Evolutionary conservation across 2,797 vertebrate species (phyloP).

Genomic region (Gallinago solitaria): DNA sequence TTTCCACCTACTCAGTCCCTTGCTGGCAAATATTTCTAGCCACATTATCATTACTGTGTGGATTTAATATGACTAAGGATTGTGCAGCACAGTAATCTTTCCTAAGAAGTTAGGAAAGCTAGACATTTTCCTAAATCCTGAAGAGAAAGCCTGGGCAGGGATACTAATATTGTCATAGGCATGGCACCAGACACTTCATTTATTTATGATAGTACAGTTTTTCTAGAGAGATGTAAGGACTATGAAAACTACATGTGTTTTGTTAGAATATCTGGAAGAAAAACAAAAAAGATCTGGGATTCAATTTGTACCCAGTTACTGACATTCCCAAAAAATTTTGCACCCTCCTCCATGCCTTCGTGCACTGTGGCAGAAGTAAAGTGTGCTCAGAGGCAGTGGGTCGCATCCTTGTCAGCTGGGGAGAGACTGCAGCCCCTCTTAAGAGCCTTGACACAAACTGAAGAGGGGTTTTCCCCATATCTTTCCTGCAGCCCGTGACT

Average conservation of each 20-base stretch:
- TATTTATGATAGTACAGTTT: slow-evolving; percentile 56
- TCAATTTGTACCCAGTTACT: not conserved
- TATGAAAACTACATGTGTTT: slow-evolving; percentile 8
- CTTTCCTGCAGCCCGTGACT: not conserved
- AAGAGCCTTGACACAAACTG: not conserved
- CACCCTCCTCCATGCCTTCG: not conserved
- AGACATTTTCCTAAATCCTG: not conserved
- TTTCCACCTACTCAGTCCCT: slow-evolving; percentile 7
- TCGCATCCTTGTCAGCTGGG: not conserved
- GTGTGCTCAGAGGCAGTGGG: not conserved
- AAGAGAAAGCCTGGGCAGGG: not conserved
- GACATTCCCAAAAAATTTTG: slow-evolving; percentile 29
- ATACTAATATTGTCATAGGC: not conserved
- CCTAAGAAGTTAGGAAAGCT: not conserved
- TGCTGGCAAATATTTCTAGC: slow-evolving; percentile 40
- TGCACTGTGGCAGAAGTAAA: not conserved
- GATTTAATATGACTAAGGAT: slow-evolving; percentile 17
- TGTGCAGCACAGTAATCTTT: not conserved
- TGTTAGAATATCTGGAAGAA: slow-evolving; percentile 12
- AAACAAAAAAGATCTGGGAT: not conserved
- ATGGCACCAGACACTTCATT: not conserved
- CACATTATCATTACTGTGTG: not conserved
- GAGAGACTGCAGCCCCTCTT: not conserved
- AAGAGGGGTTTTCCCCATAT: not conserved
- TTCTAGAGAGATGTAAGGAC: slow-evolving; percentile 10